These are phyloP conservation scores for Pogonocherus hispidulus DNA, from an alignment of 2,888 invertebrate genomes.

Conservation along the genomic window DNA sequence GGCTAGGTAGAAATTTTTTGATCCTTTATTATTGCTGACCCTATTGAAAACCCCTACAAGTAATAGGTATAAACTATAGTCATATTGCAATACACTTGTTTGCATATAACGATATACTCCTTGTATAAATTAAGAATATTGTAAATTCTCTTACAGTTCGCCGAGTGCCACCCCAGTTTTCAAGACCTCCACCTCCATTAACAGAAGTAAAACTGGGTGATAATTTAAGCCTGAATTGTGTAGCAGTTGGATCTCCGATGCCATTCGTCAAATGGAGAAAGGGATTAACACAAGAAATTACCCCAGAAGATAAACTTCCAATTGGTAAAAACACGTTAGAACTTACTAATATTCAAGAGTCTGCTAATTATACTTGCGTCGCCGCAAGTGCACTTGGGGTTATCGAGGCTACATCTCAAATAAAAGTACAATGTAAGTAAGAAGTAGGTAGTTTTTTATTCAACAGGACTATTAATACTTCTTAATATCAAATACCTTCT, in stretches of 20 bases:
- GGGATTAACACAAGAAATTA: conserved; percentile 87
- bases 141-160: conserved; percentile 77
- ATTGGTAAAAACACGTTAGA: conserved; percentile 89
- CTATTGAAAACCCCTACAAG: no score
- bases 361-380: conserved; percentile 97
- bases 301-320: conserved; percentile 89
- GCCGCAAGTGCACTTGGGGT: conserved; percentile 95
- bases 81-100: no score
- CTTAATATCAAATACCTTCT: no score
- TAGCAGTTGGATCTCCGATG: conserved; percentile 98
- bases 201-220: conserved; percentile 94
- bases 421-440: conserved; percentile 95
- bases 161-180: conserved; percentile 95
- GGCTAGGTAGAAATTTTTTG: no score
- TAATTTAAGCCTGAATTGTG: conserved; percentile 93
- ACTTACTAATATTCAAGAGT: conserved; percentile 88
- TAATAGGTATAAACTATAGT: no score
- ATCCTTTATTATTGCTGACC: no score
- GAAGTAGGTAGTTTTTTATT: not conserved
- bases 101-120: no score
- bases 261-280: conserved; percentile 96
- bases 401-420: conserved; percentile 88
- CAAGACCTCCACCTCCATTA: conserved; percentile 87
- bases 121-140: no score
- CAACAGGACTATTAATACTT: no score